Evolutionary conservation across 2,888 invertebrate genomes (phyloP).

Genomic region (Catocala fraxini): DNA sequence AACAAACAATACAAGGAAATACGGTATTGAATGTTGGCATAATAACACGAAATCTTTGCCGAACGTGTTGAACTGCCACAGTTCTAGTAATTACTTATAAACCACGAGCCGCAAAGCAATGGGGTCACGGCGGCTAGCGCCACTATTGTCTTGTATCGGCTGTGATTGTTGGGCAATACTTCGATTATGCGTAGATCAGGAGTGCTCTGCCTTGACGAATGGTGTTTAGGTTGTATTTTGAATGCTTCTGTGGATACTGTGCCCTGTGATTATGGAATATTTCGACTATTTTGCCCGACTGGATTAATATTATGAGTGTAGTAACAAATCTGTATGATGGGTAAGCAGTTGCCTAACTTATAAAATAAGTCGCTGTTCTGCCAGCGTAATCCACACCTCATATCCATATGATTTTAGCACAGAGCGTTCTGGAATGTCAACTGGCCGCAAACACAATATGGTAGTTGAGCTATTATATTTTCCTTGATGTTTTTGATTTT

Average conservation of each 20-base stretch:
- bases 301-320: no score
- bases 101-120: constrained; percentile 52
- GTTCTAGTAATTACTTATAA: constrained; percentile 51
- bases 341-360: no score
- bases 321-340: no score
- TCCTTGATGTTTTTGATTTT: no score
- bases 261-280: no score
- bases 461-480: no score
- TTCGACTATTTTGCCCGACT: no score
- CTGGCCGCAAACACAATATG: no score
- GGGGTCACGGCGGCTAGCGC: constrained; percentile 44
- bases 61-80: constrained; percentile 39
- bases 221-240: constrained; percentile 20
- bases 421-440: no score
- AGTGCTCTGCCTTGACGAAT: constrained; percentile 12
- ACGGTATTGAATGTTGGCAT: constrained; percentile 9
- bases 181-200: constrained; percentile 15
- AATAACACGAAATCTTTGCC: constrained; percentile 28
- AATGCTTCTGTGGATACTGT: constrained; percentile 4
- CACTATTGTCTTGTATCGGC: constrained; percentile 49
- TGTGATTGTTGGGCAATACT: constrained; percentile 47
- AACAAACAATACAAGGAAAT: constrained; percentile 1
- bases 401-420: no score
- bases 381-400: no score
- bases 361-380: no score